Conservation (phyloP, 2,888 invertebrate species). For the Drosophila recens region DNA sequence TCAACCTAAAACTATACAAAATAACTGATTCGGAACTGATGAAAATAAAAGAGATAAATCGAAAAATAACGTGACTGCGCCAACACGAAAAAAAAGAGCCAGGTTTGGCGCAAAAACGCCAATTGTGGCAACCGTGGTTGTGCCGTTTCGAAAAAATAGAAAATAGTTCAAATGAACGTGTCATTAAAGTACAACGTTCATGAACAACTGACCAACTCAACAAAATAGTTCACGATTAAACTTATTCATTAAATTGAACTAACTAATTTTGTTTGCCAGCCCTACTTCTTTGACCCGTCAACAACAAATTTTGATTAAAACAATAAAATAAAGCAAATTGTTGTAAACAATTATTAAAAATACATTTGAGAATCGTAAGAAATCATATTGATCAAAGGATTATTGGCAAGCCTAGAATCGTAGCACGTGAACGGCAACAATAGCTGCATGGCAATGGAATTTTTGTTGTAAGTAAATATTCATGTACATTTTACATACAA, state of each 20-base stretch:
- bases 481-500: conserved; percentile 28
- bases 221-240: no score
- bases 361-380: not conserved
- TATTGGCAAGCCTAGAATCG: conserved; percentile 14
- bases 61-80: no score
- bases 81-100: no score
- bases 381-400: conserved; percentile 10
- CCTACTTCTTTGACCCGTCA: conserved; percentile 38
- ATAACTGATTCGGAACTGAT: no score
- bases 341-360: conserved; percentile 5
- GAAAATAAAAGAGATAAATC: no score
- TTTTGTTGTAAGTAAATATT: conserved; percentile 84
- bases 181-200: conserved; percentile 2
- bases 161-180: conserved; percentile 3
- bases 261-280: no score
- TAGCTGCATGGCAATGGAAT: conserved; percentile 82
- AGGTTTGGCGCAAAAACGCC: no score
- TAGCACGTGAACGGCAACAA: conserved; percentile 49
- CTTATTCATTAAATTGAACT: no score
- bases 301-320: conserved; percentile 54
- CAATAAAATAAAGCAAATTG: conserved; percentile 9
- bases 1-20: no score
- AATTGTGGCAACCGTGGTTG: no score
- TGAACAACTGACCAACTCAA: no score
- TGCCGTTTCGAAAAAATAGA: not conserved